These are phyloP conservation scores for Ginglymostoma cirratum DNA, from an alignment of 2,113 vertebrate species.

Conservation along the genomic window DNA sequence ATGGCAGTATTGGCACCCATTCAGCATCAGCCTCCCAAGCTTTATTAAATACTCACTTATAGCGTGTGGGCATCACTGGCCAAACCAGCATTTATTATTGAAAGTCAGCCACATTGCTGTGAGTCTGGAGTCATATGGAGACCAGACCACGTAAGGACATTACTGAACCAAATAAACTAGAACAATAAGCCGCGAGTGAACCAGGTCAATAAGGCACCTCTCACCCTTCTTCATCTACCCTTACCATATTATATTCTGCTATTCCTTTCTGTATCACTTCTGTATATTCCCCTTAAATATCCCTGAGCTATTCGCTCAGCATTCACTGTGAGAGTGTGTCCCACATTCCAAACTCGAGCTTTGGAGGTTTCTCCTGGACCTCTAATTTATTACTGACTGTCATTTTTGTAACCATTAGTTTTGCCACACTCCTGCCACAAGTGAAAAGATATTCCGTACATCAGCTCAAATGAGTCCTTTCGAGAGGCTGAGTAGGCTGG, in stretches of 20 bases:
- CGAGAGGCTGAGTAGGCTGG: too few relatives aligned
- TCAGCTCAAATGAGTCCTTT: not conserved
- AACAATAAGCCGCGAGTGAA: too few relatives aligned
- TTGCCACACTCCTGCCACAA: not conserved
- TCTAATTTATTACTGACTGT: not conserved
- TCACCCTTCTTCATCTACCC: not conserved
- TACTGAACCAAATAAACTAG: too few relatives aligned
- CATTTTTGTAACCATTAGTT: not conserved
- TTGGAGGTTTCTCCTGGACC: not conserved
- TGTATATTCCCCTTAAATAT: not conserved
- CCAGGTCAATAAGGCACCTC: not conserved
- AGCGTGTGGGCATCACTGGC: too few relatives aligned
- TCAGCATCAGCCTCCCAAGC: too few relatives aligned
- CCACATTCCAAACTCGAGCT: not conserved
- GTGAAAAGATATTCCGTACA: not conserved
- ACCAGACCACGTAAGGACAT: too few relatives aligned
- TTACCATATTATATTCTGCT: not conserved
- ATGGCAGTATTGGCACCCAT: too few relatives aligned
- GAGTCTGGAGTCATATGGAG: too few relatives aligned
- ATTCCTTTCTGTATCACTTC: not conserved
- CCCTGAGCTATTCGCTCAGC: not conserved
- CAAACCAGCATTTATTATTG: too few relatives aligned
- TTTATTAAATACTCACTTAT: too few relatives aligned
- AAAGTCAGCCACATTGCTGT: too few relatives aligned
- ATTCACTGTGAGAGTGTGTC: not conserved